phyloP scores from a whole-genome alignment of 2,888 invertebrate species.

The Drosophila eohydei region DNA sequence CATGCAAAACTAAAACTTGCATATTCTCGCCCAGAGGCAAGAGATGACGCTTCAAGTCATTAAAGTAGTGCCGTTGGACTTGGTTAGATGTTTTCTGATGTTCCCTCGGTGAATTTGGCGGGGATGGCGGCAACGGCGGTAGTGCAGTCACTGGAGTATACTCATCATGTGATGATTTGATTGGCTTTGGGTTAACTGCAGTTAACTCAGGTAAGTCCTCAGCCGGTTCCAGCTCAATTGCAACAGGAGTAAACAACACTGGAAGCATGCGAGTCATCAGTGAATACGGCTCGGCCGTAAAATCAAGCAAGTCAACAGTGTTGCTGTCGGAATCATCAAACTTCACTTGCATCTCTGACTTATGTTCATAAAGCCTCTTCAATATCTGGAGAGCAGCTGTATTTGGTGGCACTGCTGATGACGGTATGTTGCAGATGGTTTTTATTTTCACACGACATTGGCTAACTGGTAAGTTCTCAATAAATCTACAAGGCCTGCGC shows the following conservation, averaged over 20 bases:
- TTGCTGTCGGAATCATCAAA: slow-evolving; percentile 4
- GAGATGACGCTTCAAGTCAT: slow-evolving; percentile 28
- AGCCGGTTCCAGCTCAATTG: slow-evolving; percentile 4
- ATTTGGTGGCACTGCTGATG: slow-evolving; percentile 28
- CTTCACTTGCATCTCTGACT: slow-evolving; percentile 20
- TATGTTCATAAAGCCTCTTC: neutral
- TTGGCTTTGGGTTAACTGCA: neutral
- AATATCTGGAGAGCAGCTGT: slow-evolving; percentile 28
- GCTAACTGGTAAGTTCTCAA: slow-evolving; percentile 52
- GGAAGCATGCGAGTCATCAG: slow-evolving; percentile 42
- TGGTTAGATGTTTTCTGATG: neutral
- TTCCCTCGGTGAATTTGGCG: slow-evolving; percentile 18
- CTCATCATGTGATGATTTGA: neutral
- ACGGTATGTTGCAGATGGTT: slow-evolving; percentile 43
- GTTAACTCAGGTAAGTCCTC: neutral
- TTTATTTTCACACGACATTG: slow-evolving; percentile 33
- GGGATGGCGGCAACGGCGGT: slow-evolving; percentile 44
- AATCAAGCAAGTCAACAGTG: slow-evolving; percentile 41
- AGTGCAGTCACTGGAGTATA: neutral
- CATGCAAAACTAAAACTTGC: slow-evolving; percentile 29
- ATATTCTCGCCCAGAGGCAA: slow-evolving; percentile 36
- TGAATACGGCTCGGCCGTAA: slow-evolving; percentile 11
- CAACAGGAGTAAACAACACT: slow-evolving; percentile 35
- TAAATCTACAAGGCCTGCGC: slow-evolving; percentile 53
- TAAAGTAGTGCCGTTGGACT: slow-evolving; percentile 35